Evolutionary conservation across 1,140 invertebrate species (phyloP).

Genomic region (Aphis craccivora): DNA sequence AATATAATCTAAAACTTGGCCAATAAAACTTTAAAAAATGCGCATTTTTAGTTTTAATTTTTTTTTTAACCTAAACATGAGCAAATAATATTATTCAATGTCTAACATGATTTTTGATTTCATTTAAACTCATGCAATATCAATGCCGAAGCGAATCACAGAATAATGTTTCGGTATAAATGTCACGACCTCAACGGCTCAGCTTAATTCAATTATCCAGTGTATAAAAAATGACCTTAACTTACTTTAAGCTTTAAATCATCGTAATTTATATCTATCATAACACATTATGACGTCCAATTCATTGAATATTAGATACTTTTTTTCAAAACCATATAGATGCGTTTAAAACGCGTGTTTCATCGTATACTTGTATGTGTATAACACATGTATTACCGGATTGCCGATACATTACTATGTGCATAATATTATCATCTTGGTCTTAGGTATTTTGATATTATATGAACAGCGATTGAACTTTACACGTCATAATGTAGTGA

Average conservation of each 20-base stretch:
- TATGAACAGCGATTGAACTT: not conserved
- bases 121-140: not conserved
- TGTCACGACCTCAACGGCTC: constrained; percentile 11
- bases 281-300: not conserved
- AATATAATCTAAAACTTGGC: not conserved
- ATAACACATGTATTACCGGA: not conserved
- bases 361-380: not conserved
- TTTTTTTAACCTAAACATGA: not conserved
- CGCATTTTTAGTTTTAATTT: not conserved
- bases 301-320: not conserved
- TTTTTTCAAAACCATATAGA: not conserved
- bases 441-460: too few relatives aligned
- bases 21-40: not conserved
- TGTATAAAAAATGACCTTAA: constrained; percentile 15
- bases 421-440: not conserved
- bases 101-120: not conserved
- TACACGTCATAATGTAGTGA: not conserved
- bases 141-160: constrained; percentile 29
- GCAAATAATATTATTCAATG: not conserved
- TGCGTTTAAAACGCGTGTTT: not conserved
- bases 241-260: constrained; percentile 24
- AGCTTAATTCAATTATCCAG: not conserved
- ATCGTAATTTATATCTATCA: too few relatives aligned
- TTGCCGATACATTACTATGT: too few relatives aligned
- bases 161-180: not conserved